Base-by-base conservation (phyloP, 2,113 vertebrate species). In the Notarius lentiginosus region DNA sequence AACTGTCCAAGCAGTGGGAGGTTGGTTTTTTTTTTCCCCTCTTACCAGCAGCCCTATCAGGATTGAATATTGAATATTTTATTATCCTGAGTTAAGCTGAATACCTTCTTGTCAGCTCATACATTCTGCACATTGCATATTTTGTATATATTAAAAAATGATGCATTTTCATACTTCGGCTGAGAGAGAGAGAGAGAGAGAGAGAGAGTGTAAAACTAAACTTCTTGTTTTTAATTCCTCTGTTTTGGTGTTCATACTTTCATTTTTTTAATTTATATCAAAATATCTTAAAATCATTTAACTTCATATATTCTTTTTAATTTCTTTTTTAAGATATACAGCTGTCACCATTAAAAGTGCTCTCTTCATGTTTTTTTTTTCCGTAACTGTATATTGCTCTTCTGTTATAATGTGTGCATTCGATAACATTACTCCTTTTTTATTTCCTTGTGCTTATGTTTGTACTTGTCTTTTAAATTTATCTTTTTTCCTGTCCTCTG, bases 71-170 rank as follows among this genome's bases (percentile, higher is more conserved):
- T 84, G 82, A 73, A 70, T 73, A 47, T 73, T 84, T 84, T 73
- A 84, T 73, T 56, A 24, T 72, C 8, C 14, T 10, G 30, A 41
- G 6, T 49, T 49, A 30, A 84, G 70, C 68, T 5, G 27, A 84
- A 75, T 24, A n/a, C 75, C 60, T n/a, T 49, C 30, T 75, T 73
- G 55, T 24, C 68, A 22, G 51, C 82, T 84, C 65, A 72, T 56
- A 72, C n/a, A 65, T 81, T 30, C 83, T 84, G 85, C 79, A 81
- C 47, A 87, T 81, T 60, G 22, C 27, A 81, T 86, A 81, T 89
- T 61, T 20, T 51, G 73, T 81, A 81, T 73, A 84, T 84, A 84
- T 84, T 79, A 84, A 24, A 77, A 87, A 17, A 34, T 87, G 60
- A 87, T n/a, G 73, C 68, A 79, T 15, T 24, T 70, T 85, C 83